These are phyloP conservation scores for Atherix ibis DNA, from an alignment of 2,888 invertebrate genomes.

Conservation along the genomic window DNA sequence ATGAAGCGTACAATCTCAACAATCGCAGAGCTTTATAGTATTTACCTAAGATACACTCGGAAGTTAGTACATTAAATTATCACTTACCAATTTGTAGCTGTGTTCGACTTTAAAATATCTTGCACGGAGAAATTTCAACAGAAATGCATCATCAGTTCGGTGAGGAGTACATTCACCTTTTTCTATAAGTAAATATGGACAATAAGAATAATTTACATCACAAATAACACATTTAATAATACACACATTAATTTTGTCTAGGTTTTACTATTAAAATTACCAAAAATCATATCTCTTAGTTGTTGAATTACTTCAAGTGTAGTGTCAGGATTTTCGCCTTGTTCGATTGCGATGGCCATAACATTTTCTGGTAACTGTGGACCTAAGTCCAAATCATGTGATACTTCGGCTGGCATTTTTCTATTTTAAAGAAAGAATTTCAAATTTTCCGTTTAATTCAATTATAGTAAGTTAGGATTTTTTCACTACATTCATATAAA, in stretches of 20 bases:
- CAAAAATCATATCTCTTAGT: constrained; percentile 56
- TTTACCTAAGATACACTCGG: too few species aligned
- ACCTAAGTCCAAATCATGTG: constrained; percentile 40
- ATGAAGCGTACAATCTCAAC: too few species aligned
- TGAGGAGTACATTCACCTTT: constrained; percentile 58
- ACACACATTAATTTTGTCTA: not conserved
- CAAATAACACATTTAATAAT: not conserved
- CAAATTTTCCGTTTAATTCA: not conserved
- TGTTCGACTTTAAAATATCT: constrained; percentile 53
- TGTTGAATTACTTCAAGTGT: constrained; percentile 51
- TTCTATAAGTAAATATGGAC: constrained; percentile 38
- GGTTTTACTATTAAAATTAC: constrained; percentile 29
- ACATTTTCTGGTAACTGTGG: constrained; percentile 50
- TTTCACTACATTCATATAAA: not conserved
- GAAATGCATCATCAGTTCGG: constrained; percentile 58
- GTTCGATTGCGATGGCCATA: constrained; percentile 44
- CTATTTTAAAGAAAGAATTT: not conserved
- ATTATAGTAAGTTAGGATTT: not conserved
- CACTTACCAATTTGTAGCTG: constrained; percentile 58
- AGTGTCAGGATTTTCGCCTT: constrained; percentile 55
- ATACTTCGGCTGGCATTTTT: constrained; percentile 16
- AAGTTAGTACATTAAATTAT: too few species aligned
- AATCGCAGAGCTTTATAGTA: too few species aligned
- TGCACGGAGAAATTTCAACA: constrained; percentile 58
- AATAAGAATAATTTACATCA: constrained; percentile 45